phyloP scores from a whole-genome alignment of 2,888 invertebrate genomes.

The Podotricha telesiphe region DNA sequence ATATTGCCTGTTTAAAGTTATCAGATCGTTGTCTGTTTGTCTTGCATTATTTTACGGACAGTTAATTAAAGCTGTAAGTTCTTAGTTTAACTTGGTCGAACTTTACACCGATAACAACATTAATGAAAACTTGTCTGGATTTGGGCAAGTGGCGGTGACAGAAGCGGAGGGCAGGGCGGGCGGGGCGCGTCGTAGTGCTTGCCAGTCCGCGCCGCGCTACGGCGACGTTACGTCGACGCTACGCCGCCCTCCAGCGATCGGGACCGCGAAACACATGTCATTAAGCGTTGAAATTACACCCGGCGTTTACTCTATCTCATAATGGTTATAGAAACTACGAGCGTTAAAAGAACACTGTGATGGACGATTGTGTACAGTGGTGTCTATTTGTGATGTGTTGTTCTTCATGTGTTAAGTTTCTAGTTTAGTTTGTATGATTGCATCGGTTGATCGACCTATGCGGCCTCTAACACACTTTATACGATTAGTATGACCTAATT shows the following conservation, averaged over 20 bases:
- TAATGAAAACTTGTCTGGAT: conserved; percentile 81
- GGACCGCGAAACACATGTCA: conserved; percentile 56
- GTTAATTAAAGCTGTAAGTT: conserved; percentile 77
- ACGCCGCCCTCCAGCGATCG: conserved; percentile 52
- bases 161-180: conserved; percentile 58
- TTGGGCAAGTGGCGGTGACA: conserved; percentile 76
- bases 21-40: conserved; percentile 59
- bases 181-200: conserved; percentile 59
- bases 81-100: conserved; percentile 74
- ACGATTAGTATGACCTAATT: conserved; percentile 63
- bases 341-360: conserved; percentile 35
- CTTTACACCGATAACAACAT: conserved; percentile 81
- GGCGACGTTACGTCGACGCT: conserved; percentile 62
- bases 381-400: conserved; percentile 61
- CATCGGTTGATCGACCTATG: conserved; percentile 65
- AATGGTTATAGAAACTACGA: conserved; percentile 26
- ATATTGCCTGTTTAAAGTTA: conserved; percentile 52
- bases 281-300: conserved; percentile 39
- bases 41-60: conserved; percentile 73
- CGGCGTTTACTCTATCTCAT: conserved; percentile 23
- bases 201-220: conserved; percentile 70
- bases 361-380: conserved; percentile 61
- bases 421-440: conserved; percentile 70
- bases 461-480: conserved; percentile 67
- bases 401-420: conserved; percentile 60